Evolutionary conservation across 2,888 invertebrate species (phyloP).

Genomic region (Dolichopus griseipennis): DNA sequence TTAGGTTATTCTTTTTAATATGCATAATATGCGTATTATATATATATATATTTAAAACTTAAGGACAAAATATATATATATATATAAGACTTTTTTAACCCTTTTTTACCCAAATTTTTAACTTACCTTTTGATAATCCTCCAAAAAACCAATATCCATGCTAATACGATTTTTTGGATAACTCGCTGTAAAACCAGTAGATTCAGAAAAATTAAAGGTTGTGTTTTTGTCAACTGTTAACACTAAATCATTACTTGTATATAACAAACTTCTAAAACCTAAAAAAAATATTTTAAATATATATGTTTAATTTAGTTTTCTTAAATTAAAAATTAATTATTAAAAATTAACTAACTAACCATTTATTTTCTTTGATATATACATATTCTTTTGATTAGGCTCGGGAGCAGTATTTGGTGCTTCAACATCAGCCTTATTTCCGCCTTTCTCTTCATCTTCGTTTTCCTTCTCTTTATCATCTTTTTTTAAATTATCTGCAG

Average conservation of each 20-base stretch:
- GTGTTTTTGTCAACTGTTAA: constrained; percentile 12
- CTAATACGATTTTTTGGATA: constrained; percentile 36
- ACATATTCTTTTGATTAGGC: neutral
- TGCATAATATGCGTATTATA: too few relatives aligned
- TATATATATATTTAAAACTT: too few relatives aligned
- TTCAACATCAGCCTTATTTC: neutral
- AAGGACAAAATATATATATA: too few relatives aligned
- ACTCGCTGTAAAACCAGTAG: constrained; percentile 32
- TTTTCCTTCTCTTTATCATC: neutral
- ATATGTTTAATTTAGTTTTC: too few relatives aligned
- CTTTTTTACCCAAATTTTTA: too few relatives aligned
- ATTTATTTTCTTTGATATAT: neutral
- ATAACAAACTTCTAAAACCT: neutral
- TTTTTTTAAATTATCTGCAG: too few relatives aligned
- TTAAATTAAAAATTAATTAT: too few relatives aligned
- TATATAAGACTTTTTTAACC: too few relatives aligned
- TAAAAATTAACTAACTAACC: neutral
- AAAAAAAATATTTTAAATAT: neutral
- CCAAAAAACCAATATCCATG: constrained; percentile 34
- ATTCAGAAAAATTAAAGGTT: constrained; percentile 18
- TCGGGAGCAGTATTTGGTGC: too few relatives aligned
- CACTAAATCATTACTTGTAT: constrained; percentile 4
- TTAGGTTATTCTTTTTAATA: too few relatives aligned
- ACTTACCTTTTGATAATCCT: constrained; percentile 20
- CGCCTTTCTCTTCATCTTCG: neutral